Evolutionary conservation across 2,113 vertebrate genomes (phyloP).

Genomic region (Harpagus bidentatus): DNA sequence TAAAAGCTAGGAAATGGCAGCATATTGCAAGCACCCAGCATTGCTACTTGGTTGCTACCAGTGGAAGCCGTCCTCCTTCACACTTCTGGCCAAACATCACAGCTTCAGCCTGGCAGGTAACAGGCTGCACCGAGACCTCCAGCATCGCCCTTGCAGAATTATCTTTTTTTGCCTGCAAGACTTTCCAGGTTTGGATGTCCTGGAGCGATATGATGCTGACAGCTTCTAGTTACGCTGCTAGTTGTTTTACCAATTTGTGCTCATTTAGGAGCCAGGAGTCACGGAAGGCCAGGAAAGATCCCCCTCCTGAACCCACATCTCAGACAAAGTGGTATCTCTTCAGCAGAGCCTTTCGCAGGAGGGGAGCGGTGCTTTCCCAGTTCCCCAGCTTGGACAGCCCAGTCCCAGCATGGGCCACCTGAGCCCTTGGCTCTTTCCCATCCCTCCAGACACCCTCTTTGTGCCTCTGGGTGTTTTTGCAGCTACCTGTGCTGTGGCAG

Average conservation of each 20-base stretch:
- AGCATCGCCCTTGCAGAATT: background rate
- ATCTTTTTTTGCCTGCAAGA: background rate
- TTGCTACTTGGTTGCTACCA: background rate
- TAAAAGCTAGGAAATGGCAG: background rate
- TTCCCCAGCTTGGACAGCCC: no score
- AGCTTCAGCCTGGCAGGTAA: background rate
- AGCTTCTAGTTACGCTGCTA: background rate
- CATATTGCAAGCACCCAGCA: fast-evolving
- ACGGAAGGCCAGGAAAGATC: background rate
- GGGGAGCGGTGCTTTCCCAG: fast-evolving
- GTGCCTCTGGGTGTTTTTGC: background rate
- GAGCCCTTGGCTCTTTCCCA: background rate
- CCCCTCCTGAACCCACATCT: background rate
- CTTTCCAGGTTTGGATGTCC: background rate
- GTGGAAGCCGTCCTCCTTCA: background rate
- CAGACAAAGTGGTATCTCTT: background rate
- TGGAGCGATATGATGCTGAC: background rate
- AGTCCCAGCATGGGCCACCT: fast-evolving
- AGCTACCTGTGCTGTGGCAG: background rate
- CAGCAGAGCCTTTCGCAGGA: background rate
- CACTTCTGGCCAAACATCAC: background rate
- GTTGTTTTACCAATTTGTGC: background rate
- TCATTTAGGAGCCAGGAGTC: background rate
- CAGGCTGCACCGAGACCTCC: background rate
- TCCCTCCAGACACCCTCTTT: background rate